phyloP scores from a whole-genome alignment of 2,797 vertebrate genomes.

The Anabacerthia variegaticeps region DNA sequence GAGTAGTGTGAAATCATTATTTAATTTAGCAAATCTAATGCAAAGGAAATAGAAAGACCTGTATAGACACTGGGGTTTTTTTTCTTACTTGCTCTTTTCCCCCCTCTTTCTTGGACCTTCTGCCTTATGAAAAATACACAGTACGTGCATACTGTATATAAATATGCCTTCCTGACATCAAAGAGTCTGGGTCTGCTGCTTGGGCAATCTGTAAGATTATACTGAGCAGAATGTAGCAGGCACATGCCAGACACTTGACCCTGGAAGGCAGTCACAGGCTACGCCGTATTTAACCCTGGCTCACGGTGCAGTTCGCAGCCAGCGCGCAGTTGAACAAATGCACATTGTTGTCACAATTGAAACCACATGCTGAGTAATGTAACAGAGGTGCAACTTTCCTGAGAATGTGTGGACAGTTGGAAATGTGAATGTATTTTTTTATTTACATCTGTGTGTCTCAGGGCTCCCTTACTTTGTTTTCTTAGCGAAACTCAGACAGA shows the following conservation, averaged over 20 bases:
- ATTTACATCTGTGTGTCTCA: constrained; percentile 49
- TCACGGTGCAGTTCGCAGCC: constrained; percentile 31
- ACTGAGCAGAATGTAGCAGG: constrained; percentile 22
- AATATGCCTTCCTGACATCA: constrained; percentile 46
- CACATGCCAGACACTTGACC: constrained; percentile 70
- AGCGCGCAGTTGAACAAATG: constrained; percentile 61
- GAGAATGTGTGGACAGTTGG: constrained; percentile 59
- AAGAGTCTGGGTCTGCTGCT: constrained; percentile 30
- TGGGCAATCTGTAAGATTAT: constrained; percentile 60
- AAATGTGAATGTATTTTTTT: constrained; percentile 27
- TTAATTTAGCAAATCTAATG: neutral
- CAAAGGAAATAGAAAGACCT: neutral
- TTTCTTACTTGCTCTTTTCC: neutral
- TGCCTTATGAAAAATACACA: neutral
- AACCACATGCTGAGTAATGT: constrained; percentile 77
- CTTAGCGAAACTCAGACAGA: constrained; percentile 1
- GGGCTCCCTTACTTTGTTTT: constrained; percentile 45
- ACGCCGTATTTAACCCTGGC: constrained; percentile 37
- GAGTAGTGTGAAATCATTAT: neutral
- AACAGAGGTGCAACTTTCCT: constrained; percentile 54
- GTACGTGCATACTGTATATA: neutral
- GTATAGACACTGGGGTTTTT: neutral
- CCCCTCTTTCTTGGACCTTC: neutral
- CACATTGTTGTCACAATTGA: constrained; percentile 76
- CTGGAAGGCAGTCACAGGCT: constrained; percentile 41